phyloP scores from a whole-genome alignment of 2,113 vertebrate species.

The Lampris incognitus region DNA sequence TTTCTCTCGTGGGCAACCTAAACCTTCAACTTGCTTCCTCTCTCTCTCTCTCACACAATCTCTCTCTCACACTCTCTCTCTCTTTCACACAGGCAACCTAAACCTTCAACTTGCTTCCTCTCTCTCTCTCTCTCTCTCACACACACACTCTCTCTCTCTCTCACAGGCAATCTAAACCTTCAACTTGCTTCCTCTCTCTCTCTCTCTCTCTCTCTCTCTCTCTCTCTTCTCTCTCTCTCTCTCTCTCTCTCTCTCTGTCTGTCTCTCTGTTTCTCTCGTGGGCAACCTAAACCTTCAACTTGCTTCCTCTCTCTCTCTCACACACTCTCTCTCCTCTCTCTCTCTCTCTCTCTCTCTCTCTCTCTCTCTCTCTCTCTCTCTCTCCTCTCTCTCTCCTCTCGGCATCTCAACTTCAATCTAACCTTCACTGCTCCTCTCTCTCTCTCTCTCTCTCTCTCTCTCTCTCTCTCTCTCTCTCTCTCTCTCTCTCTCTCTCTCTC shows the following conservation, averaged over 20 bases:
- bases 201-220: too few species aligned
- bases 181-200: too few species aligned
- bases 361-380: not conserved
- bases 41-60: not conserved
- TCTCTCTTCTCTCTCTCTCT: not conserved
- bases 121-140: too few species aligned
- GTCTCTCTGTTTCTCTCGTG: slow-evolving; percentile 31
- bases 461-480: slow-evolving; percentile 1
- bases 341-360: slow-evolving; percentile 7
- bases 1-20: not conserved
- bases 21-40: not conserved
- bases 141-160: too few species aligned
- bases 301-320: not conserved
- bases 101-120: too few species aligned
- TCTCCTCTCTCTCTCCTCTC: too few species aligned
- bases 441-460: not conserved
- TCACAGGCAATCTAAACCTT: too few species aligned
- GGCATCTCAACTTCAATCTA: too few species aligned
- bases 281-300: too few species aligned
- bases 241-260: slow-evolving; percentile 30
- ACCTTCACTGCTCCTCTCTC: too few species aligned
- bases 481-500: not conserved
- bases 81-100: not conserved
- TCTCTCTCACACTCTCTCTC: not conserved
- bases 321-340: not conserved